Percentiles rank a stretch among this genome's conserved stretches.
Evolutionary conservation across 2,797 vertebrate genomes (phyloP).

Genomic region (Anisognathus igniventris): DNA sequence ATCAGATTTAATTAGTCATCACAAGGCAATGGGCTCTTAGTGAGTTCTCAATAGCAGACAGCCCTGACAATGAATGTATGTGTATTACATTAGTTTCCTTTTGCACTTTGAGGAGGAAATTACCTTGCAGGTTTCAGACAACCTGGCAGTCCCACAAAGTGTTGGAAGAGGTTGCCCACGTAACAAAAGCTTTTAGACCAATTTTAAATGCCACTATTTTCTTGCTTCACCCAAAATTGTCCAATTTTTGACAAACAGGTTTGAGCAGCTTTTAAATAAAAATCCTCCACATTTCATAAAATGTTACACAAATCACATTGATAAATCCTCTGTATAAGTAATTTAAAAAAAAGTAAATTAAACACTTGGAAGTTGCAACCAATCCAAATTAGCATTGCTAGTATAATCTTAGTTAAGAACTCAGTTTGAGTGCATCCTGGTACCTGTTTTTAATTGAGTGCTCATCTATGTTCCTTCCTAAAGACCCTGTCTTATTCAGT

Average conservation of each 20-base stretch:
- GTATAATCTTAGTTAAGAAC: background rate
- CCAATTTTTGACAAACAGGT: background rate
- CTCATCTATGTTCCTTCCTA: background rate
- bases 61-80: background rate
- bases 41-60: background rate
- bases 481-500: background rate
- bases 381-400: background rate
- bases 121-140: background rate
- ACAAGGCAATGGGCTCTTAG: background rate
- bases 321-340: background rate
- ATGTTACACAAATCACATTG: background rate
- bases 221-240: background rate
- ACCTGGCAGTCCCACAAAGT: background rate
- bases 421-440: background rate
- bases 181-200: background rate
- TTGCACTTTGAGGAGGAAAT: conserved; percentile 22
- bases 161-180: background rate
- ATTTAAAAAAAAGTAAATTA: background rate
- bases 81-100: background rate
- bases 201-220: background rate
- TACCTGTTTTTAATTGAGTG: background rate
- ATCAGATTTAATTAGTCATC: conserved; percentile 30
- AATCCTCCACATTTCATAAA: background rate
- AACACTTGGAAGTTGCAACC: background rate
- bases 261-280: background rate